Evolutionary conservation across 2,888 invertebrate genomes (phyloP), one percentile per base, ranked within the genome.

Genomic region (Teinopalpus imperialis): DNA sequence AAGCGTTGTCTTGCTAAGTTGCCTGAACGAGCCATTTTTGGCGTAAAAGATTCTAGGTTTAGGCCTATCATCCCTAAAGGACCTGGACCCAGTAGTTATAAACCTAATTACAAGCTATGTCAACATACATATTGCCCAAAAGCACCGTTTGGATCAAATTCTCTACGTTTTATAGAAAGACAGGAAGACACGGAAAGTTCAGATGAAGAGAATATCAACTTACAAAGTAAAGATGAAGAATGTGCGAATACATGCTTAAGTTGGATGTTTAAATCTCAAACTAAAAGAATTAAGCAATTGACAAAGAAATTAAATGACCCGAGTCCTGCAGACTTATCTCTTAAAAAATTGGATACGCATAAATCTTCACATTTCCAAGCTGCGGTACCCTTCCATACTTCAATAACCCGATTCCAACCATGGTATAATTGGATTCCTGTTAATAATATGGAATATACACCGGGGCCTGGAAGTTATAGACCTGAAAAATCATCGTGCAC

Each of bases 381-480:
- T 29, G 31, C 43, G 21, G 68, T 75, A 12, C 86, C 87, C 2
- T 87, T 87, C 54, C 60, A 43, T 41, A 61, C 78, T 8, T 82
- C 85, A 8, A 74, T 80, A 49, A 71, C 66, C 4, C 72, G 85
- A 18, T 79, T 87, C 54, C 55, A 61, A 30, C 74, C 76, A 9
- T 86, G 87, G 86, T 57, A 68, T 53, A 68, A 77, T 56, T 77
- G 71, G 69, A 66, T 80, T 48, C 67, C 80, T 4, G 64, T 82
- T 10, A 55, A 63, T 41, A 72, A 64, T 1, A 58, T 49, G 26
- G 29, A 57, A 1, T 54, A 57, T 40, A 78, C 79, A 3, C 81
- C 82, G 29, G 85, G 81, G 0, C 83, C 85, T 7, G 67, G 70
- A 39, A 64, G 68, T 52, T 82, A 80, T 45, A 52, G 59, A 39